A percentile compares a stretch with the other conserved stretches of the same genome.
These are phyloP conservation scores for Pectinophora gossypiella DNA, from an alignment of 1,140 invertebrate species.

Conservation along the genomic window DNA sequence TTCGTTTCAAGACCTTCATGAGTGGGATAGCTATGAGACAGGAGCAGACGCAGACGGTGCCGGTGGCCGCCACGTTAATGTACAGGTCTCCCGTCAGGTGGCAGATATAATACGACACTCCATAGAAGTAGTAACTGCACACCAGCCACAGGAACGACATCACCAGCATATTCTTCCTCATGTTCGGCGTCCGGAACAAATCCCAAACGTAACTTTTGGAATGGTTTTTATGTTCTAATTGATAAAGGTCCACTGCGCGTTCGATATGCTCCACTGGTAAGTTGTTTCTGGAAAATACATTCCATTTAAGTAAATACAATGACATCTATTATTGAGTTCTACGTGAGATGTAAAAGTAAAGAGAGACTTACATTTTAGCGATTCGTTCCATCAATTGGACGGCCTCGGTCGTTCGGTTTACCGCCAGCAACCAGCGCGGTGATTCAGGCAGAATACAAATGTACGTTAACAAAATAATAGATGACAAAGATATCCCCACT, in stretches of 20 bases:
- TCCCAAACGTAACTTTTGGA: conserved; percentile 78
- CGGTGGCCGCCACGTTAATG: conserved; percentile 81
- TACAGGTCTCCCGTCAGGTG: conserved; percentile 84
- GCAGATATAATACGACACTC: conserved; percentile 83
- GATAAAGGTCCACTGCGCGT: conserved; percentile 39
- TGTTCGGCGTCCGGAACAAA: conserved; percentile 82
- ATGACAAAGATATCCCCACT: conserved; percentile 71
- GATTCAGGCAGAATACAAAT: conserved; percentile 83
- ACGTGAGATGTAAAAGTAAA: too few species aligned
- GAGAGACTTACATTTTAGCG: conserved; percentile 71
- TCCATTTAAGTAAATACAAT: too few species aligned
- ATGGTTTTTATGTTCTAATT: conserved; percentile 27
- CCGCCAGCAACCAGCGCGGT: conserved; percentile 79
- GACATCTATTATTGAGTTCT: too few species aligned
- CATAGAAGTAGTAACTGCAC: conserved; percentile 84
- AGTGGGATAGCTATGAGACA: conserved; percentile 79
- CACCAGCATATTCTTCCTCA: conserved; percentile 83
- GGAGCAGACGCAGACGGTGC: conserved; percentile 77
- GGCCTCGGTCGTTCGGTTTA: conserved; percentile 76
- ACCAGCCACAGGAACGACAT: conserved; percentile 83
- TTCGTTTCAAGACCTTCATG: conserved; percentile 78
- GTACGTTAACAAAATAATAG: conserved; percentile 70
- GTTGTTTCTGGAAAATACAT: conserved; percentile 45
- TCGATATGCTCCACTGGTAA: conserved; percentile 33
- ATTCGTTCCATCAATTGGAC: conserved; percentile 72